A percentile compares a stretch with the other conserved stretches of the same genome.
Conservation (phyloP, 2,113 vertebrate species). For the Lanius collurio region DNA sequence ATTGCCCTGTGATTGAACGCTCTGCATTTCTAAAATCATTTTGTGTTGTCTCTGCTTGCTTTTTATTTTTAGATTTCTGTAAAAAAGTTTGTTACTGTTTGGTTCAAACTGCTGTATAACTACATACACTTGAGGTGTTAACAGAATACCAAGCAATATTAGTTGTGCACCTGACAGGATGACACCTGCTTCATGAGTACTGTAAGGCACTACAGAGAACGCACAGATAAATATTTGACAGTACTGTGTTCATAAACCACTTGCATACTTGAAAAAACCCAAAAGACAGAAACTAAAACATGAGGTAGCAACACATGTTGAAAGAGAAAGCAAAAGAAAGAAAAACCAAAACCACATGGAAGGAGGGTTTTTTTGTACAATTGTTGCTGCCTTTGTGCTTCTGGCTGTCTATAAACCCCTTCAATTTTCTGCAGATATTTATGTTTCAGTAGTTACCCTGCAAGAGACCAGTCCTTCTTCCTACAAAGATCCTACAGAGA, state of each 20-base stretch:
- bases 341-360: not conserved
- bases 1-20: not conserved
- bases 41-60: not conserved
- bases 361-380: not conserved
- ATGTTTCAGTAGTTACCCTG: not conserved
- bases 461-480: not conserved
- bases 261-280: not conserved
- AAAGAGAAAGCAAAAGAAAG: not conserved
- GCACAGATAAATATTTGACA: not conserved
- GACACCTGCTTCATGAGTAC: not conserved
- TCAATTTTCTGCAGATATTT: slow-evolving; percentile 1
- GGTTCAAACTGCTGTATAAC: not conserved
- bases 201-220: not conserved
- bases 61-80: not conserved
- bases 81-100: not conserved
- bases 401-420: not conserved
- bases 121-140: not conserved
- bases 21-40: not conserved
- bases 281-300: not conserved
- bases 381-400: not conserved
- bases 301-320: not conserved
- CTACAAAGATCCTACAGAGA: not conserved
- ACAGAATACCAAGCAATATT: not conserved
- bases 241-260: not conserved
- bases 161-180: not conserved